Base-by-base conservation (phyloP, 1,140 invertebrate genomes). In the Phthorimaea operculella region DNA sequence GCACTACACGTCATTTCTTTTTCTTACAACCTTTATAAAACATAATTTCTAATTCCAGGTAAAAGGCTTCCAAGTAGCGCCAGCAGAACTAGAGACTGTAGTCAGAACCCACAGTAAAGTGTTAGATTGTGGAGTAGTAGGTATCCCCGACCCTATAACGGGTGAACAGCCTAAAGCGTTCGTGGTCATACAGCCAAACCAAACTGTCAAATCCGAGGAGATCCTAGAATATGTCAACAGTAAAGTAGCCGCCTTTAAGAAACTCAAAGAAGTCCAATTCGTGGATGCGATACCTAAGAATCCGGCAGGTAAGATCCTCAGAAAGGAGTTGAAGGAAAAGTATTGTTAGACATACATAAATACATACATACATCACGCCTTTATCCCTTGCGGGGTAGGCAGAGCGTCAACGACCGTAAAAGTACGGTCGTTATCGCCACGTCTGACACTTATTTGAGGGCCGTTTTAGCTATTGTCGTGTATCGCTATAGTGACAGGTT, bases 51-150 rank as follows among this genome's bases (percentile, higher is more conserved):
- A 36, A 59, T 76, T 77, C 33, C 63, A 87, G 83, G 86, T 88
- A 4, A 90, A 90, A 84, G 89, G 89, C 0, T 89, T 87, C 70
- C 89, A 96, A 91, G 96, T 98, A 10, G 88, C 95, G 3, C 96
- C 96, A 10, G 93, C 95, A 0, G 95, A 97, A 79, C 70, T 98
- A 18, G 96, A 98, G 86, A 92, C 89, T 12, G 60, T 97, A 11
- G 71, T 98, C 16, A 86, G 93, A 53, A 87, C 86, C 34, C 92
- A 96, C 82, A 90, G 92, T 0, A 89, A 89, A 47, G 83, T 98
- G 0, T 66, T 83, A 4, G 95, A 97, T 70, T 94, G 91, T 0
- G 94, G 92, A 0, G 95, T 98, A 0, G 86, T 97, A 63, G 95
- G 95, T 4, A 85, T 95, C 33, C 91, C 92, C 0, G 90, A 96